Percentiles rank a stretch among this genome's conserved stretches.
phyloP scores from a whole-genome alignment of 37 sponge, comb jelly and placozoan genomes.

The Amphimedon queenslandica region DNA sequence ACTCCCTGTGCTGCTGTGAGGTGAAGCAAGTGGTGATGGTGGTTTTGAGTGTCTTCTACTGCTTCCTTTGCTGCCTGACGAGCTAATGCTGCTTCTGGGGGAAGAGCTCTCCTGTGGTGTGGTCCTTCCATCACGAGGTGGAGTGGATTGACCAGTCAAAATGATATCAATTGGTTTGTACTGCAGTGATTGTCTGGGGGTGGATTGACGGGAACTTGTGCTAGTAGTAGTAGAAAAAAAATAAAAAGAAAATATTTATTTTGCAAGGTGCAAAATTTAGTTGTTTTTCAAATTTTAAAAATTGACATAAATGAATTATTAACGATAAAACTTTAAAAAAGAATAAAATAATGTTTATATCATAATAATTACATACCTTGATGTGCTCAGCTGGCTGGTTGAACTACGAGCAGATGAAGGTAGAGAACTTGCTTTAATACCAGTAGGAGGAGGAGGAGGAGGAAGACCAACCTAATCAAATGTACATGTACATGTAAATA shows the following conservation, averaged over 20 bases:
- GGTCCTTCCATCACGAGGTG: neutral
- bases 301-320: no score
- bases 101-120: neutral
- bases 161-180: neutral
- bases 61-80: neutral
- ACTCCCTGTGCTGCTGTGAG: neutral
- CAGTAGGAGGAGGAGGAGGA: slow-evolving; percentile 62
- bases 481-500: neutral
- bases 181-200: neutral
- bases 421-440: slow-evolving; percentile 44
- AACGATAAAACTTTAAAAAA: no score
- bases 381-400: slow-evolving; percentile 12
- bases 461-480: slow-evolving; percentile 59
- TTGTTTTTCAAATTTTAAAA: no score
- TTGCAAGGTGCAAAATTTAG: no score
- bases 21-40: neutral
- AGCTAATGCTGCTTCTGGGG: neutral
- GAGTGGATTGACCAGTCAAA: neutral
- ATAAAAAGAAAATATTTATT: no score
- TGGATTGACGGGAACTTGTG: no score
- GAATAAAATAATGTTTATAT: no score
- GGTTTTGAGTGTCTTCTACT: neutral
- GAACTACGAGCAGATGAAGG: slow-evolving; percentile 46
- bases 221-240: no score
- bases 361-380: neutral